Percentiles rank a stretch among this genome's conserved stretches.
These are phyloP conservation scores for Brachyalestes nurse DNA, from an alignment of 2,797 vertebrate species.

Conservation along the genomic window DNA sequence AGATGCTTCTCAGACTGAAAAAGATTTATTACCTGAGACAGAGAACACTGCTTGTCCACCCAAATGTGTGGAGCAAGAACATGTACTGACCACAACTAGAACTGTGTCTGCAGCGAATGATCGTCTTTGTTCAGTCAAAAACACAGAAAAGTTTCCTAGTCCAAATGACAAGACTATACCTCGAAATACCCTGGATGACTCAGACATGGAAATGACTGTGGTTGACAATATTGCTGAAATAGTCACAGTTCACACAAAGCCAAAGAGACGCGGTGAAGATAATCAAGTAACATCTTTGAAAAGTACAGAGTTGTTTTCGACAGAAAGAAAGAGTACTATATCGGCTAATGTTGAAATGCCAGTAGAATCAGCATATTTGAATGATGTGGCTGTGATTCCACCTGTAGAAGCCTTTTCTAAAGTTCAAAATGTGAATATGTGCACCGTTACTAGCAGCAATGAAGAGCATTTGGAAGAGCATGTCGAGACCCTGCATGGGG, in stretches of 20 bases:
- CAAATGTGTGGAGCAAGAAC: conserved; percentile 49
- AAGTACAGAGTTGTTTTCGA: conserved; percentile 2
- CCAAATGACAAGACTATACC: conserved; percentile 29
- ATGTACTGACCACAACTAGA: not conserved
- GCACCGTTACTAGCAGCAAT: not conserved
- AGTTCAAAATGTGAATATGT: not conserved
- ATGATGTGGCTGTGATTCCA: not conserved
- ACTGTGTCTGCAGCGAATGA: conserved; percentile 5
- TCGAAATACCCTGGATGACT: conserved; percentile 64
- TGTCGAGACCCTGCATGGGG: not conserved
- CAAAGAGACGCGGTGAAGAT: conserved; percentile 48
- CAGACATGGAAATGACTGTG: conserved; percentile 77
- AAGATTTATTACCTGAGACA: conserved; percentile 2
- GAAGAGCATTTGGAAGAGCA: conserved; percentile 22
- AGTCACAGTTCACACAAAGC: conserved; percentile 67
- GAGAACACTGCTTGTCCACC: conserved; percentile 21
- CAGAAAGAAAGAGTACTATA: conserved; percentile 8
- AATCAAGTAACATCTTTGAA: conserved; percentile 24
- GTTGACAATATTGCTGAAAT: conserved; percentile 64
- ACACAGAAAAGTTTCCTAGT: not conserved
- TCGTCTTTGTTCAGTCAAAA: not conserved
- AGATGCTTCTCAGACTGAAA: conserved; percentile 32
- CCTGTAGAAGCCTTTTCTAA: not conserved
- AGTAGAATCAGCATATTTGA: not conserved
- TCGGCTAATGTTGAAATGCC: not conserved